Conservation (phyloP, 2,797 vertebrate genomes). For the Hippopotamyrus pictus region DNA sequence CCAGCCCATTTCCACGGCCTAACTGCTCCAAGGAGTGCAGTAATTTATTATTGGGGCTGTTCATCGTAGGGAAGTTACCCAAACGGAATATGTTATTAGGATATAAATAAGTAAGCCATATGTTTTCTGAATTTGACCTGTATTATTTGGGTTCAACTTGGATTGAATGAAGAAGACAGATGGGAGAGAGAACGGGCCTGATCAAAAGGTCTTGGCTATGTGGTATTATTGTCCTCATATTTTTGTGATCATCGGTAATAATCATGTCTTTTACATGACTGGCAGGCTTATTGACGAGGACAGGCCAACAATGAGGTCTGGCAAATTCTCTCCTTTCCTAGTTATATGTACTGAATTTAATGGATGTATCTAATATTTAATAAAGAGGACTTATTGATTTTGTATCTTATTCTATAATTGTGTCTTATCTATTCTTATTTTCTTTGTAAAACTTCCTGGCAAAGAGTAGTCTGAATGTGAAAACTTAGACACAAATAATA, state of each 20-base stretch:
- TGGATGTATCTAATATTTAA: not conserved
- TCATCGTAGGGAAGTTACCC: not conserved
- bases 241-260: not conserved
- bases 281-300: not conserved
- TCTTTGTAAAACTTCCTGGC: not conserved
- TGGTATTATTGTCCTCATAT: not conserved
- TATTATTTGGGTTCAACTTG: not conserved
- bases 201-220: not conserved
- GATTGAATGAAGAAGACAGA: not conserved
- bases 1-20: not conserved
- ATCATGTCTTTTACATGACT: not conserved
- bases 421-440: not conserved
- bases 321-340: not conserved
- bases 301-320: not conserved
- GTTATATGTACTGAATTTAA: not conserved
- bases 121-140: slow-evolving; percentile 9
- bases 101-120: slow-evolving; percentile 10
- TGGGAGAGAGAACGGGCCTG: not conserved
- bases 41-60: not conserved
- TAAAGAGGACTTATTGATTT: not conserved
- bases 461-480: not conserved
- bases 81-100: slow-evolving; percentile 3
- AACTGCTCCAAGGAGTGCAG: not conserved
- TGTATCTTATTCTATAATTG: not conserved
- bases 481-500: not conserved